phyloP scores from a whole-genome alignment of 2,797 vertebrate genomes.

The Erithacus rubecula region DNA sequence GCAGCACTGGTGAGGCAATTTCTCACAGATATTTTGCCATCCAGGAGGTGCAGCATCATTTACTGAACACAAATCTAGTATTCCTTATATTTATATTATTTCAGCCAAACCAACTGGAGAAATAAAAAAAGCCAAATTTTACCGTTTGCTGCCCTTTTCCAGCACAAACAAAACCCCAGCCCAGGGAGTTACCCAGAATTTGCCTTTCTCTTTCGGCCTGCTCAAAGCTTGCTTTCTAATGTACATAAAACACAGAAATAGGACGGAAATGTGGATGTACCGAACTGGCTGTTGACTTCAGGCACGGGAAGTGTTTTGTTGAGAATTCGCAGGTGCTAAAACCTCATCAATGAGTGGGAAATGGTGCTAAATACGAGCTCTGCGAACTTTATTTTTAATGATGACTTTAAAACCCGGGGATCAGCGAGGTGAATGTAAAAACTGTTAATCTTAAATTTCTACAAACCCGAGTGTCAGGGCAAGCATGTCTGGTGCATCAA shows the following conservation, averaged over 20 bases:
- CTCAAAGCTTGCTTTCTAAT: neutral
- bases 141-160: constrained; percentile 12
- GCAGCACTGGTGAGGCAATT: neutral
- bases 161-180: neutral
- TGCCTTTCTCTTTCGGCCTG: constrained; percentile 24
- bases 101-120: neutral
- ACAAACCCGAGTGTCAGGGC: constrained; percentile 81
- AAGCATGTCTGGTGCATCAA: constrained; percentile 79
- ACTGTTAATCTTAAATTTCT: constrained; percentile 83
- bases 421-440: constrained; percentile 79
- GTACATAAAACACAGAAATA: neutral
- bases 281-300: constrained; percentile 40
- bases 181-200: neutral
- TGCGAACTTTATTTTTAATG: constrained; percentile 77
- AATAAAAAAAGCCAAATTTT: neutral
- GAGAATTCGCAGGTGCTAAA: constrained; percentile 62
- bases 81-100: constrained; percentile 31
- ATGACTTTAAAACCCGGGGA: constrained; percentile 70
- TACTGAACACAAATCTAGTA: neutral
- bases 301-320: constrained; percentile 43
- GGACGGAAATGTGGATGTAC: neutral
- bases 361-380: constrained; percentile 56
- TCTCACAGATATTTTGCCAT: neutral
- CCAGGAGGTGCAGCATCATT: neutral
- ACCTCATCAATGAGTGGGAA: constrained; percentile 56